These are phyloP conservation scores for Chaetoderma sp. DNA, from an alignment of 2,888 invertebrate genomes.

Conservation along the genomic window DNA sequence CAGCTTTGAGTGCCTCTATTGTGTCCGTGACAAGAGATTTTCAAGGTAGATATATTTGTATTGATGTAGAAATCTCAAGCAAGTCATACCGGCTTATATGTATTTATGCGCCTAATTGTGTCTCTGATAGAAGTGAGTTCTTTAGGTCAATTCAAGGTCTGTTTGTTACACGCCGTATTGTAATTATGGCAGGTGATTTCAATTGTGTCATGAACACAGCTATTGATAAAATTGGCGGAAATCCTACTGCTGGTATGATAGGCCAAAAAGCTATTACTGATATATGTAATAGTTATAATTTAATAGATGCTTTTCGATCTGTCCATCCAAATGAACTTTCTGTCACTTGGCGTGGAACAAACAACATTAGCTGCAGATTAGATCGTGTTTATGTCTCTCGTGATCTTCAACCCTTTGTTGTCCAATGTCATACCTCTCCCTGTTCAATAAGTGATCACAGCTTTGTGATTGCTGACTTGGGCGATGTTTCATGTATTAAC, in stretches of 20 bases:
- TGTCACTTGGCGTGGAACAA: not conserved
- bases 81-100: not conserved
- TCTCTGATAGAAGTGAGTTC: slow-evolving; percentile 16
- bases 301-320: slow-evolving; percentile 3
- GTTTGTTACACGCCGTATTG: slow-evolving; percentile 9
- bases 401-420: not conserved
- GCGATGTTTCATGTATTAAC: not conserved
- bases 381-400: slow-evolving; percentile 12
- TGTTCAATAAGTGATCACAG: slow-evolving; percentile 1
- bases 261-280: not conserved
- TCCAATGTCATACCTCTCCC: not conserved
- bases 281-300: not conserved
- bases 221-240: slow-evolving; percentile 26
- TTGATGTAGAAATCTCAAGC: not conserved
- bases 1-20: not conserved
- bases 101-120: slow-evolving; percentile 15
- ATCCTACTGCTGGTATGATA: not conserved
- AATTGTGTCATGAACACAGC: slow-evolving; percentile 24
- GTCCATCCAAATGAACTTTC: not conserved
- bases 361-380: not conserved
- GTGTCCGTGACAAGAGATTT: not conserved
- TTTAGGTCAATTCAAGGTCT: slow-evolving; percentile 10
- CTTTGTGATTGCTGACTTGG: not conserved
- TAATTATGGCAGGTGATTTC: slow-evolving; percentile 27
- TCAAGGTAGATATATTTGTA: not conserved